These are phyloP conservation scores for Falco rusticolus DNA, from an alignment of 2,797 vertebrate species.

Conservation along the genomic window DNA sequence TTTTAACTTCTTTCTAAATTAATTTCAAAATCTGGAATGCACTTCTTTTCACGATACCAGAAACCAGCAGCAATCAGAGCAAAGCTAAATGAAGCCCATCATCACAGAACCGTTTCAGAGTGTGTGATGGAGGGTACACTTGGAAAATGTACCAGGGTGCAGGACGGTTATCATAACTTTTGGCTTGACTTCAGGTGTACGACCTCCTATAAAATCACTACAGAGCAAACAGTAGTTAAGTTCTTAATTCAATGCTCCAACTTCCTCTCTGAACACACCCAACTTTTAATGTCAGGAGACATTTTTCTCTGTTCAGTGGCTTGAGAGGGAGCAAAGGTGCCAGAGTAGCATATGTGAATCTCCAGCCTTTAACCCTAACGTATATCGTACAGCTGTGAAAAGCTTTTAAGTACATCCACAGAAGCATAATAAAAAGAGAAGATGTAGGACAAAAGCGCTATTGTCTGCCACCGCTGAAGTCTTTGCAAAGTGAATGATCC, in stretches of 20 bases:
- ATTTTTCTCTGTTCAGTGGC: neutral
- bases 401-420: neutral
- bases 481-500: neutral
- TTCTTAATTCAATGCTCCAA: neutral
- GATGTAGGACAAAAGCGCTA: neutral
- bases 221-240: neutral
- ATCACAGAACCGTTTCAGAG: neutral
- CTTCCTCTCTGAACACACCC: neutral
- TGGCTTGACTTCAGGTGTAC: neutral
- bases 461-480: neutral
- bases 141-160: neutral
- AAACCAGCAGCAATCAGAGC: neutral
- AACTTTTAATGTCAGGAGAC: neutral
- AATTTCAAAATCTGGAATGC: neutral
- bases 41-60: neutral
- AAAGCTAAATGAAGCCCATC: neutral
- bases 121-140: neutral
- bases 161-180: neutral
- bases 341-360: neutral
- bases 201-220: neutral
- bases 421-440: neutral
- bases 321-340: neutral
- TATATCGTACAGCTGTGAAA: neutral
- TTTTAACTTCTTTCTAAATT: neutral
- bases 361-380: neutral